phyloP scores from a whole-genome alignment of 2,888 invertebrate genomes.

The Drosophila ustulata region DNA sequence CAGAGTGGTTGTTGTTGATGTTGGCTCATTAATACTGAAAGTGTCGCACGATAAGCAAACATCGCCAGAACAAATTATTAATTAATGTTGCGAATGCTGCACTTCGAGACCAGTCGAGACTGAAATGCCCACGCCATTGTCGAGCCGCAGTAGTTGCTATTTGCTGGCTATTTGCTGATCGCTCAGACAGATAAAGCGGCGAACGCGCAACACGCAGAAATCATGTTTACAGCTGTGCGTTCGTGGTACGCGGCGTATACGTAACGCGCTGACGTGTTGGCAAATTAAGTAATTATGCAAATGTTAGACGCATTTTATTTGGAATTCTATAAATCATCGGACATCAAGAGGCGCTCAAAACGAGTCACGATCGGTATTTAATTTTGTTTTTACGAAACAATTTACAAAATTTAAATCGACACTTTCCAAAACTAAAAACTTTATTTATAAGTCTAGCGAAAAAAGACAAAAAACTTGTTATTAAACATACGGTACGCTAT shows the following conservation, averaged over 20 bases:
- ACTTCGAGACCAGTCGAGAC: conserved; percentile 26
- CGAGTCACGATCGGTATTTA: conserved; percentile 65
- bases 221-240: conserved; percentile 48
- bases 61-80: conserved; percentile 67
- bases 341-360: conserved; percentile 33
- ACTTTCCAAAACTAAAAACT: conserved; percentile 38
- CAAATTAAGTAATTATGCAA: conserved; percentile 77
- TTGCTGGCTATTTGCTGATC: conserved; percentile 3
- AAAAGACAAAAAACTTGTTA: conserved; percentile 43
- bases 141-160: conserved; percentile 8
- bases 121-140: conserved; percentile 39
- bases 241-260: conserved; percentile 50
- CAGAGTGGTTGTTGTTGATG: conserved; percentile 16
- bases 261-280: conserved; percentile 41
- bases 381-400: conserved; percentile 36
- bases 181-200: conserved; percentile 28
- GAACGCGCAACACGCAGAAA: conserved; percentile 50
- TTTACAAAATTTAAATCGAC: conserved; percentile 24
- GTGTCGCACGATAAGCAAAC: conserved; percentile 66
- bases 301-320: conserved; percentile 61
- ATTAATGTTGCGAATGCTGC: conserved; percentile 45
- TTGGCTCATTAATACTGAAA: conserved; percentile 67
- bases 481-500: conserved; percentile 15
- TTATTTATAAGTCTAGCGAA: conserved; percentile 7
- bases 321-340: conserved; percentile 66